Base-by-base conservation (phyloP, 2,797 vertebrate species). In the Myripristis murdjan region DNA sequence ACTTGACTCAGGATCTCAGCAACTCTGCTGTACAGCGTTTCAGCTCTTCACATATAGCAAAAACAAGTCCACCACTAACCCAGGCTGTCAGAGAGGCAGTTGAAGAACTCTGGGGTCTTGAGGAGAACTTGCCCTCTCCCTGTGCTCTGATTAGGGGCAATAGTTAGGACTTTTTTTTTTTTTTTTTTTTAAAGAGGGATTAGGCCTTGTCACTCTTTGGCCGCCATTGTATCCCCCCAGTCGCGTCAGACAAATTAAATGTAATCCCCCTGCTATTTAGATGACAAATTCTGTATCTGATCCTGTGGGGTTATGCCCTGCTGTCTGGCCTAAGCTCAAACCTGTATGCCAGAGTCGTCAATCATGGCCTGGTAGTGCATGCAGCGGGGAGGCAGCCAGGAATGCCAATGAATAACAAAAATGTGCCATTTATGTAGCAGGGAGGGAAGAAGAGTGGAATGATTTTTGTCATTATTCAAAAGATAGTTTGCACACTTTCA, bases 231-330 rank as follows among this genome's bases (percentile, higher is more conserved):
- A 81, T 63, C 80, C 84, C 86, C 76, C 82, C 74, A 87, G 75
- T 79, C 72, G 33, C 53, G 65, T 90, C 83, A 81, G 81, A 82
- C 85, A 91, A 93, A 93, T 93, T 86, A 87, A 91, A 91, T 83
- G 63, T 91, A 93, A 93, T 91, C 89, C 86, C 73, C 64, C 62
- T 70, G 66, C 85, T 92, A 92, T 93, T 93, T 88, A 86, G 83
- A 93, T 92, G 90, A 93, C 91, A 93, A 90, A 91, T 91, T 87
- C 85, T 87, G 77, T 70, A 83, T 86, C 75, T 80, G 87, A 93
- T 91, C 84, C 79, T 57, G 57, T 61, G 78, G 74, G 87, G 87
- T 87, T 91, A 80, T 85, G 88, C 77, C 77, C 82, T 20, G 62
- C 60, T 68, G 71, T 82, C 82, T 92, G 87, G 89, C 83, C 64